These are phyloP conservation scores for Narcine bancroftii DNA, from an alignment of 2,113 vertebrate genomes.

Conservation along the genomic window DNA sequence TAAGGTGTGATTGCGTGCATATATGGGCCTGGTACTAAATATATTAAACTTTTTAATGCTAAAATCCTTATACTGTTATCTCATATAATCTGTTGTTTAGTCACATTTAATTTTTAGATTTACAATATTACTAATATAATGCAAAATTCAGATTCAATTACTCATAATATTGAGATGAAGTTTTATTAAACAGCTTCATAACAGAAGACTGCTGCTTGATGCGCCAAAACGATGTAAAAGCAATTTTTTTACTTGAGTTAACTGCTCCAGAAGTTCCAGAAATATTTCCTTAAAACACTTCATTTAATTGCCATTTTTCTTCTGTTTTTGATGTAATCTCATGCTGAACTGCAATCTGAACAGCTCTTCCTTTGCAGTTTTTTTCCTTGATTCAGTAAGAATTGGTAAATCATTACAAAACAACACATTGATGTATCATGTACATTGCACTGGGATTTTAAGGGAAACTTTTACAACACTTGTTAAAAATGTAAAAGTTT, in stretches of 20 bases:
- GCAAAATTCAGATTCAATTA: neutral
- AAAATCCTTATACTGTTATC: neutral
- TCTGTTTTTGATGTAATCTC: neutral
- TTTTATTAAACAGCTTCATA: slow-evolving; percentile 19
- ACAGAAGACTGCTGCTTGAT: neutral
- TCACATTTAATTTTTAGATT: neutral
- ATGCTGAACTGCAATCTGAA: neutral
- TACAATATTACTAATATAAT: neutral
- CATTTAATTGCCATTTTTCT: neutral
- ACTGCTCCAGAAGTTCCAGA: slow-evolving; percentile 29
- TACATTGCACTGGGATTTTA: neutral
- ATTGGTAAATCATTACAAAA: neutral
- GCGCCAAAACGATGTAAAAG: neutral
- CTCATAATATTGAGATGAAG: neutral
- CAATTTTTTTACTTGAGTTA: neutral
- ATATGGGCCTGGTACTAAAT: neutral
- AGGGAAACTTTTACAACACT: neutral
- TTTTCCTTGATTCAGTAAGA: neutral
- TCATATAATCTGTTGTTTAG: neutral
- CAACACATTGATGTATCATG: neutral
- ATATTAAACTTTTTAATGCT: neutral
- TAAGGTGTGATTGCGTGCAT: neutral
- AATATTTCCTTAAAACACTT: neutral
- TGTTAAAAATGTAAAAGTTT: neutral
- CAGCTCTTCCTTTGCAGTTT: neutral